A percentile compares a stretch with the other conserved stretches of the same genome.
phyloP scores from a whole-genome alignment of 2,888 invertebrate species.

The Hemithea aestivaria region DNA sequence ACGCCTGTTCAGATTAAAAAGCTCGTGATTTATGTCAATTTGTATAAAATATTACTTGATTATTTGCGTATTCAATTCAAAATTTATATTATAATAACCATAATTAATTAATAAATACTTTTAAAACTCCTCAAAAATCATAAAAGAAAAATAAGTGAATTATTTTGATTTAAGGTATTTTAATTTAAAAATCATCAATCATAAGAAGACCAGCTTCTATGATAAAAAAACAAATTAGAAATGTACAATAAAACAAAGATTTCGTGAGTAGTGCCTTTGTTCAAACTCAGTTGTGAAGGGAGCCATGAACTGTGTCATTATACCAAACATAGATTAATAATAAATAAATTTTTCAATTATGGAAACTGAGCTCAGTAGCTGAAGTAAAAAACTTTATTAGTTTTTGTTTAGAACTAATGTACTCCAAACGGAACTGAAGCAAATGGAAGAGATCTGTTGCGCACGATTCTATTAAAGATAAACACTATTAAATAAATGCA shows the following conservation, averaged over 20 bases:
- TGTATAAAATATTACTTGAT: too few species aligned
- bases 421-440: neutral
- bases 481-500: slow-evolving; percentile 17
- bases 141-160: too few species aligned
- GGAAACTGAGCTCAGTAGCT: slow-evolving; percentile 1
- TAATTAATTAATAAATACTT: too few species aligned
- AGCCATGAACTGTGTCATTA: too few species aligned
- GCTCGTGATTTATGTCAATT: too few species aligned
- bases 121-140: too few species aligned
- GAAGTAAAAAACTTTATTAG: slow-evolving; percentile 1
- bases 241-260: slow-evolving; percentile 10
- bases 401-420: neutral
- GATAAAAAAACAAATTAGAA: slow-evolving; percentile 6
- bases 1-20: too few species aligned
- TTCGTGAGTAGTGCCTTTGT: slow-evolving; percentile 5
- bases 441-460: slow-evolving; percentile 1
- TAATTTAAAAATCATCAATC: neutral
- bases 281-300: too few species aligned
- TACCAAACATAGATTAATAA: too few species aligned
- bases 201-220: slow-evolving; percentile 14
- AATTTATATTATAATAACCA: too few species aligned
- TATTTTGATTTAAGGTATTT: too few species aligned
- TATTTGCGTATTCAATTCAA: too few species aligned
- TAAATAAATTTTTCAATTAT: slow-evolving; percentile 6
- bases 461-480: slow-evolving; percentile 1